Evolutionary conservation across 2,113 vertebrate species (phyloP).

Genomic region (Thamnophis sirtalis): DNA sequence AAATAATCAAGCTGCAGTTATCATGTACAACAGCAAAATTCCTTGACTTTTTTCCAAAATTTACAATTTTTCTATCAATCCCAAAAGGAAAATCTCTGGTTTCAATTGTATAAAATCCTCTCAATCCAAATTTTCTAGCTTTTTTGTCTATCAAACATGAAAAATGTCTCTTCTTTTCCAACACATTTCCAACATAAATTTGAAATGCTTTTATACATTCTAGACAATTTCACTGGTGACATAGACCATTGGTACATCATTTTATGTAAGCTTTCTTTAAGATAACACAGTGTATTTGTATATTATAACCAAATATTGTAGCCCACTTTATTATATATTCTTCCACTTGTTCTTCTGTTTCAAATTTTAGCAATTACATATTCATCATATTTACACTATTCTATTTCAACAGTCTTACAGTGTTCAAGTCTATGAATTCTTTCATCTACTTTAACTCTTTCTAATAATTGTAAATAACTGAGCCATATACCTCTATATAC

Average conservation of each 20-base stretch:
- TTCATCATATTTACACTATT: neutral
- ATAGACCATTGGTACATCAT: neutral
- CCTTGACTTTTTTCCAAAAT: neutral
- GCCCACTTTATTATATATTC: neutral
- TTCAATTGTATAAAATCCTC: neutral
- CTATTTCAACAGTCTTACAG: neutral
- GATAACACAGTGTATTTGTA: neutral
- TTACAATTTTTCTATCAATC: neutral
- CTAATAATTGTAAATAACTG: neutral
- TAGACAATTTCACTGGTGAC: neutral
- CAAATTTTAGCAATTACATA: neutral
- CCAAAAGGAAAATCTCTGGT: neutral
- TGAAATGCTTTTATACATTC: neutral
- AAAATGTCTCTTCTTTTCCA: neutral
- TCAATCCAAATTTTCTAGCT: neutral
- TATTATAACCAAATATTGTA: neutral
- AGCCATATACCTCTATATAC: neutral
- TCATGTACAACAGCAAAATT: neutral
- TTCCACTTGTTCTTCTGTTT: neutral
- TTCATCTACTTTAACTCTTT: neutral
- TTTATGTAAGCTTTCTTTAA: neutral
- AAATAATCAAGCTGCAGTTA: neutral
- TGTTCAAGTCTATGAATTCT: neutral
- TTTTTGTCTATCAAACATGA: neutral
- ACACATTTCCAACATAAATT: neutral